Evolutionary conservation across 2,888 invertebrate species (phyloP).

Genomic region (Aphidius colemani): DNA sequence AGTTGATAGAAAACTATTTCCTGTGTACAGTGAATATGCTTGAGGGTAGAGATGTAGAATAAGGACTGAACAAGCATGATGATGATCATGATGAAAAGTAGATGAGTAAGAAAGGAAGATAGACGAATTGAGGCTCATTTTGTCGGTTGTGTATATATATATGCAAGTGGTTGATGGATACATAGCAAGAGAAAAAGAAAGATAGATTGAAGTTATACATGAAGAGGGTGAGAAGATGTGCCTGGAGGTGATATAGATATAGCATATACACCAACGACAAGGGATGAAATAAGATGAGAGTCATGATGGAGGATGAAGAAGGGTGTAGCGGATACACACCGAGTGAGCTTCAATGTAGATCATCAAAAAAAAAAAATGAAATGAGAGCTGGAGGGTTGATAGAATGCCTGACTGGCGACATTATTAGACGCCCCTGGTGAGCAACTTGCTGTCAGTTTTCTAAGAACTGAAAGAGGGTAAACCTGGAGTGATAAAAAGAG

Average conservation of each 20-base stretch:
- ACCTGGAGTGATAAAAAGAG: constrained; percentile 42
- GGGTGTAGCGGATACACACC: background rate
- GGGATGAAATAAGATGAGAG: constrained; percentile 4
- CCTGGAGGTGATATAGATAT: constrained; percentile 25
- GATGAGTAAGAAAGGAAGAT: background rate
- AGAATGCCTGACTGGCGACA: constrained; percentile 59
- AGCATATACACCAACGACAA: too few species aligned
- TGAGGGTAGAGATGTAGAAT: too few species aligned
- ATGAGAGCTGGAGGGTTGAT: constrained; percentile 40
- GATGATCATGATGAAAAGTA: too few species aligned
- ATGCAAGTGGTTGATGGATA: constrained; percentile 5
- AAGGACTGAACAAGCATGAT: too few species aligned
- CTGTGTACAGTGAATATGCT: too few species aligned
- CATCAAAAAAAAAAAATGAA: background rate
- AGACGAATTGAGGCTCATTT: constrained; percentile 58
- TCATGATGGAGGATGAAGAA: constrained; percentile 24
- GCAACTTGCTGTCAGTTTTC: constrained; percentile 44
- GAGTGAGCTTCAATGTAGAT: too few species aligned
- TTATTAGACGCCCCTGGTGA: constrained; percentile 60
- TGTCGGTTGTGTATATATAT: constrained; percentile 51
- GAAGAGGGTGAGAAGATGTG: constrained; percentile 10
- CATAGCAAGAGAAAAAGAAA: constrained; percentile 21
- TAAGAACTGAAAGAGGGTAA: constrained; percentile 33
- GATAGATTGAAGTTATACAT: constrained; percentile 22
- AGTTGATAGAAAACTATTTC: too few species aligned